A percentile compares a stretch with the other conserved stretches of the same genome.
Evolutionary conservation across 2,797 vertebrate species (phyloP).

Genomic region (Danionella dracula): DNA sequence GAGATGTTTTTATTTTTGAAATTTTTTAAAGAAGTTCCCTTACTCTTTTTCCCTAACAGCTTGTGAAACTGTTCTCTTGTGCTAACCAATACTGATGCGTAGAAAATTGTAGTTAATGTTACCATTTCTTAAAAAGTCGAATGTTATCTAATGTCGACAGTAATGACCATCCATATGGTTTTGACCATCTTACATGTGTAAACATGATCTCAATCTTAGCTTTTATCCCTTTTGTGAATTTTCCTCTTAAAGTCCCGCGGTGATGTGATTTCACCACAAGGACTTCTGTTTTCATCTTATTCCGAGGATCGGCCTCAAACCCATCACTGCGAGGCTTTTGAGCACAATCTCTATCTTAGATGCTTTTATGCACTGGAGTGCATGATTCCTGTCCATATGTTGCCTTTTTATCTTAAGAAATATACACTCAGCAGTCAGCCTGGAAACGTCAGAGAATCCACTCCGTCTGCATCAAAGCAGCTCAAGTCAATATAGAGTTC

Average conservation of each 20-base stretch:
- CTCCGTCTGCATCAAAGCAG: background rate
- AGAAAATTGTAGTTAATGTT: too few species aligned
- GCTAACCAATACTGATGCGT: too few species aligned
- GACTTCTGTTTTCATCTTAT: slow-evolving; percentile 11
- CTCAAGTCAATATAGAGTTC: background rate
- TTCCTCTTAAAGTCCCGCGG: background rate
- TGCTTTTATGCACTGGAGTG: slow-evolving; percentile 7
- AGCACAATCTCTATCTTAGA: background rate
- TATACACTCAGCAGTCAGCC: background rate
- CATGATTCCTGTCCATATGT: background rate
- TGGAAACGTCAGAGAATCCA: background rate
- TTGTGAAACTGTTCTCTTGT: too few species aligned
- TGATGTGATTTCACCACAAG: background rate
- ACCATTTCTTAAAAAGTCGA: too few species aligned
- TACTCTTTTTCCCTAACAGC: too few species aligned
- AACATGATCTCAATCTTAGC: background rate
- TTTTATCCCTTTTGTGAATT: slow-evolving; percentile 16
- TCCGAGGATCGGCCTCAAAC: background rate
- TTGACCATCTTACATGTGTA: background rate
- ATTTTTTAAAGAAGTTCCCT: too few species aligned
- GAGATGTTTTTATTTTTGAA: too few species aligned
- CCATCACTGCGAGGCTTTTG: background rate
- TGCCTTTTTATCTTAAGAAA: background rate
- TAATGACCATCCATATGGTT: background rate
- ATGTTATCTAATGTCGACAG: background rate